phyloP scores from a whole-genome alignment of 2,888 invertebrate genomes.

The Drosophila rubida region DNA sequence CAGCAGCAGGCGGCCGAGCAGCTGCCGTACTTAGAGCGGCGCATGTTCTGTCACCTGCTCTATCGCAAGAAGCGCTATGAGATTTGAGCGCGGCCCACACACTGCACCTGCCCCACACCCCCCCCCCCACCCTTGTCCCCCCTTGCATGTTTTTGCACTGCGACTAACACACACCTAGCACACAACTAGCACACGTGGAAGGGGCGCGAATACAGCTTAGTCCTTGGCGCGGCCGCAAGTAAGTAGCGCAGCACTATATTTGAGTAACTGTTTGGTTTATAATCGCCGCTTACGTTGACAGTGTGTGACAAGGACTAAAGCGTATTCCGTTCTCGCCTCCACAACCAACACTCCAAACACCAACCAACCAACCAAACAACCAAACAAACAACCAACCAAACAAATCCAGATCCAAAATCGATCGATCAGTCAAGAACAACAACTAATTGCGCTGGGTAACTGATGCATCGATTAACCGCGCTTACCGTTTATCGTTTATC shows the following conservation, averaged over 20 bases:
- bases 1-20: conserved; percentile 72
- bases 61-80: conserved; percentile 82
- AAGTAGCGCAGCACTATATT: conserved; percentile 74
- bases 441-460: conserved; percentile 27
- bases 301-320: conserved; percentile 84
- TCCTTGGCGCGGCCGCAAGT: conserved; percentile 83
- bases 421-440: background rate
- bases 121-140: background rate
- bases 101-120: background rate
- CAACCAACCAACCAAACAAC: conserved; percentile 17
- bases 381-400: conserved; percentile 17
- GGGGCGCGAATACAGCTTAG: conserved; percentile 84
- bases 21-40: conserved; percentile 81
- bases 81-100: conserved; percentile 66
- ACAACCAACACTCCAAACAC: conserved; percentile 19
- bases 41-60: conserved; percentile 84
- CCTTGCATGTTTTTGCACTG: conserved; percentile 39
- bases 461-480: conserved; percentile 26
- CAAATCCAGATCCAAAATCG: background rate
- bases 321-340: conserved; percentile 82
- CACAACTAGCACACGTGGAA: conserved; percentile 9
- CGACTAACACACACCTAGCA: conserved; percentile 26
- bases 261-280: conserved; percentile 47
- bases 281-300: conserved; percentile 77
- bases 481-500: conserved; percentile 22